Percentiles rank a stretch among this genome's conserved stretches.
Conservation (phyloP, 37 sponge, comb jelly and placozoan species). For the Petrosia ficiformis region DNA sequence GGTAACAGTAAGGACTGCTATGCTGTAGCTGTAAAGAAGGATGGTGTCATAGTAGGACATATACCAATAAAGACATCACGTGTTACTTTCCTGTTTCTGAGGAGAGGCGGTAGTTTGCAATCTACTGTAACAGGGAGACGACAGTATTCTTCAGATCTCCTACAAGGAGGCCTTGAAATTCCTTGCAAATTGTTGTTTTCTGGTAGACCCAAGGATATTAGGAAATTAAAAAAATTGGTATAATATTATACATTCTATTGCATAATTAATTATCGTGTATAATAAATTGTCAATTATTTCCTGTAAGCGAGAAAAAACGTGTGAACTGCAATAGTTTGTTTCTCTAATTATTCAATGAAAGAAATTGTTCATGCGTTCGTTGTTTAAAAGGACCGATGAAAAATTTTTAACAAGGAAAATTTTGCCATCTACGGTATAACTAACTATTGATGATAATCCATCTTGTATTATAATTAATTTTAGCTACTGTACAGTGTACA, state of each 20-base stretch:
- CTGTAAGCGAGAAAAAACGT: too few species aligned
- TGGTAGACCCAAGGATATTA: neutral
- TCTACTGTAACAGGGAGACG: neutral
- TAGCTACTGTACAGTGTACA: too few species aligned
- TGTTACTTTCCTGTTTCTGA: neutral
- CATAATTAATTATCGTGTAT: too few species aligned
- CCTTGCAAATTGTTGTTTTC: neutral
- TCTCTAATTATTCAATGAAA: too few species aligned
- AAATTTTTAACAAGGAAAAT: too few species aligned
- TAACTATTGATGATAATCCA: too few species aligned
- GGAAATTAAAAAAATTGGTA: neutral
- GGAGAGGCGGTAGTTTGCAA: neutral
- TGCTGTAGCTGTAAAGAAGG: neutral
- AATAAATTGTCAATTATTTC: too few species aligned
- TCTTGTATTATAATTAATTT: too few species aligned
- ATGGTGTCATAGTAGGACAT: neutral
- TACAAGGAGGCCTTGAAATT: neutral
- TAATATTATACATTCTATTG: neutral
- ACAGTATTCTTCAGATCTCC: neutral
- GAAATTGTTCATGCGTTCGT: too few species aligned
- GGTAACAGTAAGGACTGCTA: neutral
- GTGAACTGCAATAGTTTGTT: too few species aligned
- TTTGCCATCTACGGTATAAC: too few species aligned
- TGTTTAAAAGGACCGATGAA: too few species aligned
- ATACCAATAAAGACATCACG: neutral